Percentiles rank a stretch among this genome's conserved stretches.
These are phyloP conservation scores for Ammodramus savannarum DNA, from an alignment of 2,113 vertebrate genomes.

Conservation along the genomic window DNA sequence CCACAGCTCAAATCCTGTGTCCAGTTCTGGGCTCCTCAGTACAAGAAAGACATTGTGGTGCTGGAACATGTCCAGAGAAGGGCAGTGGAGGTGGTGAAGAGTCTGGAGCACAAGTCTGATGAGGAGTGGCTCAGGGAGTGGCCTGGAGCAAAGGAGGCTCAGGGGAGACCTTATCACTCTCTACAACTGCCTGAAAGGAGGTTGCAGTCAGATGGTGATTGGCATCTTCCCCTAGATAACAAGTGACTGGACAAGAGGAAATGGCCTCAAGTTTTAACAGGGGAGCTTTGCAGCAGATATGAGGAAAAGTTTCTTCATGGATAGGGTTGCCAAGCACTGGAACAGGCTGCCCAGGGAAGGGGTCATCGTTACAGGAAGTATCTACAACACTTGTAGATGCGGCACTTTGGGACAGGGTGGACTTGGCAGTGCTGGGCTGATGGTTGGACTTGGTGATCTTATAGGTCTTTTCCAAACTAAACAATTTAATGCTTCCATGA, in stretches of 20 bases:
- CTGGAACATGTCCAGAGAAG: neutral
- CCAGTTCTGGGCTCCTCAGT: neutral
- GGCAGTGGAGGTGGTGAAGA: rapidly evolving
- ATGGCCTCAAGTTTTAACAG: neutral
- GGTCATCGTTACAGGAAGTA: neutral
- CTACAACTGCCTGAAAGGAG: neutral
- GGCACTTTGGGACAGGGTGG: neutral
- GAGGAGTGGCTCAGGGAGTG: neutral
- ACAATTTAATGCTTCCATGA: neutral
- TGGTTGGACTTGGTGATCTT: neutral
- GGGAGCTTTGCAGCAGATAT: neutral
- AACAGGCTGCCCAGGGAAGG: neutral
- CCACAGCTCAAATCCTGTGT: neutral
- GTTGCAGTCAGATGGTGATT: neutral
- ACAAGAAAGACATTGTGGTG: neutral
- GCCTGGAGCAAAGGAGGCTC: neutral
- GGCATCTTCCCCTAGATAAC: neutral
- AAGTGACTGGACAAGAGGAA: neutral
- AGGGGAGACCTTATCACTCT: neutral
- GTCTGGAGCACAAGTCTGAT: neutral
- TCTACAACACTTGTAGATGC: neutral
- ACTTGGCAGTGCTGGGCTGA: neutral
- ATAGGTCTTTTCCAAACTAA: neutral
- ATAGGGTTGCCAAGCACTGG: neutral
- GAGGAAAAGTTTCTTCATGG: neutral